A percentile compares a stretch with the other conserved stretches of the same genome.
Conservation (phyloP, 30 jellyfish, hydroid and myxozoan species). For the Aurelia aurita complex sp. Pacific region DNA sequence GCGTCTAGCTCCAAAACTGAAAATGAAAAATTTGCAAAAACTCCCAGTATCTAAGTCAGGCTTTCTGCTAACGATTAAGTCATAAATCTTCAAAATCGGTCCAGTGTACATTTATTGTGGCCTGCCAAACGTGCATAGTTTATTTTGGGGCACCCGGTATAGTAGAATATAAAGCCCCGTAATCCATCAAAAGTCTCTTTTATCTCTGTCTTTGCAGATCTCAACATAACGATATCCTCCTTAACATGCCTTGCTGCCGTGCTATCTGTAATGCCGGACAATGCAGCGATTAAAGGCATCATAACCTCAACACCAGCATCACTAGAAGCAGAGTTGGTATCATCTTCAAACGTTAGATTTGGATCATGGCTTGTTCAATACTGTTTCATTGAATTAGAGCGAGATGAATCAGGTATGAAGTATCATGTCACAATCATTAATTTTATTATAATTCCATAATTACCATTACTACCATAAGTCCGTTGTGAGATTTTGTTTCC, state of each 20-base stretch:
- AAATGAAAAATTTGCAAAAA: too few species aligned
- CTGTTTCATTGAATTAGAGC: constrained; percentile 35
- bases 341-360: not conserved
- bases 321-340: not conserved
- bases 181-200: not conserved
- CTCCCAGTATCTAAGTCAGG: too few species aligned
- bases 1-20: too few species aligned
- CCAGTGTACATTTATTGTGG: too few species aligned
- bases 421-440: too few species aligned
- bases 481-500: too few species aligned
- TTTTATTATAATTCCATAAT: too few species aligned
- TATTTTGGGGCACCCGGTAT: too few species aligned
- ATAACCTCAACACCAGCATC: constrained; percentile 17
- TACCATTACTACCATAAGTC: too few species aligned
- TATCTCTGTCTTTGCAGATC: constrained; percentile 33
- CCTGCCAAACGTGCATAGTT: too few species aligned
- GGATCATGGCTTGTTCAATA: constrained; percentile 76
- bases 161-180: not conserved
- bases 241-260: constrained; percentile 96
- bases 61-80: too few species aligned
- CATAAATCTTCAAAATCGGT: too few species aligned
- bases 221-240: constrained; percentile 67
- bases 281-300: not conserved
- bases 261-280: constrained; percentile 81
- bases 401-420: not conserved